phyloP scores from a whole-genome alignment of 2,113 vertebrate species.

The Hipposideros armiger region DNA sequence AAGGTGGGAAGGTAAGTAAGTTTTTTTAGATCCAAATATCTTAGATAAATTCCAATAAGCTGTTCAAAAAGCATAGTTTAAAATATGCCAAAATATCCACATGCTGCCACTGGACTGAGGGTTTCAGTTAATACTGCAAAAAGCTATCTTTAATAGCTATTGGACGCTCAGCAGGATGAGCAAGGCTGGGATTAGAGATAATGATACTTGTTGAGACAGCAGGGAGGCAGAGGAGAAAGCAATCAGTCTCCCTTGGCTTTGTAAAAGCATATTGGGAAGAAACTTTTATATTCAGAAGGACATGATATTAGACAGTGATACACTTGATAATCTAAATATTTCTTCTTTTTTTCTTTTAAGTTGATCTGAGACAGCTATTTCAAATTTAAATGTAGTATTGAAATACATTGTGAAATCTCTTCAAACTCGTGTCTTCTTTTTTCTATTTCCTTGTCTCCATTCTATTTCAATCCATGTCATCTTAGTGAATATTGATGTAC shows the following conservation, averaged over 20 bases:
- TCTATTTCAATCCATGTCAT: background rate
- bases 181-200: slow-evolving; percentile 83
- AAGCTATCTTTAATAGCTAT: slow-evolving; percentile 82
- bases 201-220: slow-evolving; percentile 80
- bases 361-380: slow-evolving; percentile 9
- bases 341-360: slow-evolving; percentile 46
- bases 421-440: background rate
- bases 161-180: slow-evolving; percentile 78
- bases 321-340: slow-evolving; percentile 51
- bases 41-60: slow-evolving; percentile 65
- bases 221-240: slow-evolving; percentile 73
- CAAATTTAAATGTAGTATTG: slow-evolving; percentile 49
- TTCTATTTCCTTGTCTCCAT: background rate
- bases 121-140: slow-evolving; percentile 74
- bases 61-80: slow-evolving; percentile 52
- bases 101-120: slow-evolving; percentile 59
- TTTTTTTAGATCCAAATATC: slow-evolving; percentile 30
- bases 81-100: slow-evolving; percentile 69
- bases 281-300: slow-evolving; percentile 63
- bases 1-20: background rate
- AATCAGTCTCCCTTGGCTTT: slow-evolving; percentile 65
- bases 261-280: slow-evolving; percentile 67
- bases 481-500: background rate
- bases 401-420: background rate
- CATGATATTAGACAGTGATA: slow-evolving; percentile 58